These are phyloP conservation scores for Phaethon lepturus DNA, from an alignment of 2,113 vertebrate species.

Conservation along the genomic window DNA sequence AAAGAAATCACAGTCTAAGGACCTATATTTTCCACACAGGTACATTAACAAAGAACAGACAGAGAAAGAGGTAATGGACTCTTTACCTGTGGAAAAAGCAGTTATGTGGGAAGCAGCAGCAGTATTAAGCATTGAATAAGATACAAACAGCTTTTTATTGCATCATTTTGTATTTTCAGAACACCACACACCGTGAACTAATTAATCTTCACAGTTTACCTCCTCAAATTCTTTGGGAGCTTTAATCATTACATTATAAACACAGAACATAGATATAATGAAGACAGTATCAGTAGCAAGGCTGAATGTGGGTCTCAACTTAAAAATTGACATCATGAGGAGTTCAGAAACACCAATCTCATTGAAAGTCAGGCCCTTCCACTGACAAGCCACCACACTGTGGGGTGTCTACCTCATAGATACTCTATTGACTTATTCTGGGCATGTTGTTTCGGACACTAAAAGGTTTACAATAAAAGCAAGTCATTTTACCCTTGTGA, in stretches of 20 bases:
- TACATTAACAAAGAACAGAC: neutral
- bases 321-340: neutral
- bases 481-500: neutral
- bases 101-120: neutral
- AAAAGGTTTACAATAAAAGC: neutral
- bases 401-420: neutral
- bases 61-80: neutral
- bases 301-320: neutral
- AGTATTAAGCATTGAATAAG: neutral
- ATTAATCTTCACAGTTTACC: neutral
- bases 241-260: neutral
- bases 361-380: neutral
- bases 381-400: neutral
- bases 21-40: neutral
- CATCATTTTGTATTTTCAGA: neutral
- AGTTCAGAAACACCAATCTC: neutral
- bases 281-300: neutral
- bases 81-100: neutral
- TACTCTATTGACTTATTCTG: neutral
- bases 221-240: neutral
- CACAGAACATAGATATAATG: neutral
- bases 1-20: neutral
- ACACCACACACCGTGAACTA: neutral
- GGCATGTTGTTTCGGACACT: neutral
- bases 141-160: neutral